phyloP scores from a whole-genome alignment of 2,888 invertebrate species.

The Galeruca laticollis region DNA sequence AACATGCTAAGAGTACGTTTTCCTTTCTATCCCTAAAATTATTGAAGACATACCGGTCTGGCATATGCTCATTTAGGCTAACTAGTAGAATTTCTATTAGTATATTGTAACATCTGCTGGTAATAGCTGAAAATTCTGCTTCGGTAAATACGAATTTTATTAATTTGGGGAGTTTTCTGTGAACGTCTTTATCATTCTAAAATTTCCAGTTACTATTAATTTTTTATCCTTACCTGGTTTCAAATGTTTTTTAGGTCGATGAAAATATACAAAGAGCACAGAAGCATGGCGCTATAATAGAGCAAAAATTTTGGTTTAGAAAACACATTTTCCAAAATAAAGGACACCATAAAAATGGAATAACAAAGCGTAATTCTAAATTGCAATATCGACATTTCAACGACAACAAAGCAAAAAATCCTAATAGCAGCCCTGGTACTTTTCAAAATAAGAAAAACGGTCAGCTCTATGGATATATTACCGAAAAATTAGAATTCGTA shows the following conservation, averaged over 20 bases:
- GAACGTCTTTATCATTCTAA: no score
- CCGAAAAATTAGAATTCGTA: no score
- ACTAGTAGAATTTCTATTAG: no score
- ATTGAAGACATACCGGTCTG: no score
- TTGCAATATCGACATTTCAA: background rate
- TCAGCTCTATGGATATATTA: no score
- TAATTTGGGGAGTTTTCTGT: no score
- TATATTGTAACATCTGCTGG: no score
- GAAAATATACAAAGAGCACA: slow-evolving; percentile 98
- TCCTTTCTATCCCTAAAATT: no score
- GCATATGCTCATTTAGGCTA: no score
- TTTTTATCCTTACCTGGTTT: background rate
- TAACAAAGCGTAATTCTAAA: slow-evolving; percentile 5
- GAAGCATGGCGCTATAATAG: slow-evolving; percentile 85
- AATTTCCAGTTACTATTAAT: background rate
- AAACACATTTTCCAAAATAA: slow-evolving; percentile 75
- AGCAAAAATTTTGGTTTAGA: slow-evolving; percentile 94
- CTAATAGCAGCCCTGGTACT: background rate
- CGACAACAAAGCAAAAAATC: background rate
- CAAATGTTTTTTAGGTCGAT: slow-evolving; percentile 73
- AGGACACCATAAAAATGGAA: slow-evolving; percentile 58
- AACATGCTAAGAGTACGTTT: no score
- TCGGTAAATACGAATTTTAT: no score
- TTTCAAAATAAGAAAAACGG: background rate
- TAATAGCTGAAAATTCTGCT: no score